Evolutionary conservation across 1,140 invertebrate species (phyloP).

Genomic region (Drosophila pruinosa): DNA sequence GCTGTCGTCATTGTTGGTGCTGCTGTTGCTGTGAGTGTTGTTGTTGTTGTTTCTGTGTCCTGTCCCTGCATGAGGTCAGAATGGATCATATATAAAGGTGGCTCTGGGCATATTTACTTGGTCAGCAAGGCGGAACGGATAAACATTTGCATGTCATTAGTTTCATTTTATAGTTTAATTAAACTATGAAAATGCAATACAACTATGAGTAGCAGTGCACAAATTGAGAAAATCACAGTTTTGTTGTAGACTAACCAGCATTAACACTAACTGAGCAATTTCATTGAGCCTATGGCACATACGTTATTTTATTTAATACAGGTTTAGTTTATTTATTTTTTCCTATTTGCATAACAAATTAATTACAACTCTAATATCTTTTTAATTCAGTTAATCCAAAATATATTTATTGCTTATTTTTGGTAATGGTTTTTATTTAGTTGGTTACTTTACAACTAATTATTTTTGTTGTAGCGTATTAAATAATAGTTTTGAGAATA

Average conservation of each 20-base stretch:
- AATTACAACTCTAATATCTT: no score
- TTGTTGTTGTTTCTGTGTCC: not conserved
- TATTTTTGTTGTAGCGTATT: not conserved
- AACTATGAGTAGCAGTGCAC: not conserved
- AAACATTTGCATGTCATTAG: conserved; percentile 2
- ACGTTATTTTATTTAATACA: not conserved
- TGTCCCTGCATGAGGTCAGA: conserved; percentile 26
- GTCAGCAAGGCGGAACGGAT: not conserved
- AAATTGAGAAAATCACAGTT: not conserved
- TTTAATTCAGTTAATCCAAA: no score
- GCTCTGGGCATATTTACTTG: conserved; percentile 9
- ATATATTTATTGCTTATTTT: no score
- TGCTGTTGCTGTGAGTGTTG: not conserved
- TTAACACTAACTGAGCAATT: not conserved
- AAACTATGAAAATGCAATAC: not conserved
- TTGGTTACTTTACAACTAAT: not conserved
- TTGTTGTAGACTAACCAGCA: not conserved
- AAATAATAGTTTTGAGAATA: no score
- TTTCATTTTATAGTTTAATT: conserved; percentile 8
- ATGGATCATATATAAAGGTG: conserved; percentile 1
- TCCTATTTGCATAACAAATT: not conserved
- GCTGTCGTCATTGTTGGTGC: not conserved
- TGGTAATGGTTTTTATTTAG: no score
- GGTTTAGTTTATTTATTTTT: no score
- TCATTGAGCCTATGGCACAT: not conserved